These are phyloP conservation scores for Hyposoter didymator DNA, from an alignment of 2,888 invertebrate species.

Conservation along the genomic window DNA sequence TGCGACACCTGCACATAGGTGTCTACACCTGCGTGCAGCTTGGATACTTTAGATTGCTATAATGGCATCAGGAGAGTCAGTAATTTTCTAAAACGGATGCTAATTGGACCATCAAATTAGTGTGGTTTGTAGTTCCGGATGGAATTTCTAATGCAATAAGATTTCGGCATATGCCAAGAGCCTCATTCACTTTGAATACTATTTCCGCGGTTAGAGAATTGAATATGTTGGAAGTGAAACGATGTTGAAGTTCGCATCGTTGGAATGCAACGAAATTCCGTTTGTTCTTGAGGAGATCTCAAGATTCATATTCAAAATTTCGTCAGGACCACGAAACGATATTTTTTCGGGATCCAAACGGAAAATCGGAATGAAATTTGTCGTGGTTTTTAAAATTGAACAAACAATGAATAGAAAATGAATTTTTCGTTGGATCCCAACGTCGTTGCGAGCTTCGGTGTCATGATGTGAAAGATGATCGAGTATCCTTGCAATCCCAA, in stretches of 20 bases:
- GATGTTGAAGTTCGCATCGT: no score
- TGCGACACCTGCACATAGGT: slow-evolving; percentile 63
- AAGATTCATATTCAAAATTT: no score
- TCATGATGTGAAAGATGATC: neutral
- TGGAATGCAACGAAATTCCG: no score
- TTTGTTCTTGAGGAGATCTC: no score
- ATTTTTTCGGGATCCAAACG: no score
- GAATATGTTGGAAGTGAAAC: neutral
- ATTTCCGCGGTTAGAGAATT: neutral
- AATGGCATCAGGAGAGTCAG: slow-evolving; percentile 41
- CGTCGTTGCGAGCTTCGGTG: no score
- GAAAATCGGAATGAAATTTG: no score
- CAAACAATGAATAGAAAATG: no score
- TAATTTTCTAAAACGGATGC: slow-evolving; percentile 49
- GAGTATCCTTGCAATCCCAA: neutral
- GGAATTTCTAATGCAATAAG: neutral
- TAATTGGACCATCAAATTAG: slow-evolving; percentile 22
- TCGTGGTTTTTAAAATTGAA: no score
- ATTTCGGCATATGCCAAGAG: neutral
- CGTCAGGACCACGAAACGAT: no score
- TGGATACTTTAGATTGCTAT: slow-evolving; percentile 9
- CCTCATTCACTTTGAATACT: neutral
- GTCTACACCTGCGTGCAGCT: slow-evolving; percentile 57
- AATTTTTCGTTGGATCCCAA: no score
- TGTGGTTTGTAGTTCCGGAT: neutral